Evolutionary conservation across 2,888 invertebrate genomes (phyloP).

Genomic region (Cantharis lateralis): DNA sequence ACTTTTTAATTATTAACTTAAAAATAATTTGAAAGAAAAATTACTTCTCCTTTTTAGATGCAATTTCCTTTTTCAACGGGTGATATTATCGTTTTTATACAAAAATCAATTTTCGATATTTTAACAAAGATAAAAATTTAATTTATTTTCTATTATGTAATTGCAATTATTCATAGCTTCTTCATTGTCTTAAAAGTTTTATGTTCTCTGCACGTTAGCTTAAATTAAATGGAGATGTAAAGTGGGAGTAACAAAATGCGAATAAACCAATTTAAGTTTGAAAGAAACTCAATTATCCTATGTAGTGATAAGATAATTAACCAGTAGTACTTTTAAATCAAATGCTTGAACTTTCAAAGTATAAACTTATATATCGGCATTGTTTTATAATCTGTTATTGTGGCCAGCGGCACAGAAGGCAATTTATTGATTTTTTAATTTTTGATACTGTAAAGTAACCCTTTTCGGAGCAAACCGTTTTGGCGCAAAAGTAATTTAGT

Average conservation of each 20-base stretch:
- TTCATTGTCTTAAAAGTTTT: conserved; percentile 15
- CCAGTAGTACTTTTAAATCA: conserved; percentile 40
- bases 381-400: neutral
- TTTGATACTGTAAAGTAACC: too few relatives aligned
- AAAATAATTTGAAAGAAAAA: conserved; percentile 11
- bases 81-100: neutral
- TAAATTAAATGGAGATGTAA: conserved; percentile 31
- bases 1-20: conserved; percentile 34
- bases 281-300: conserved; percentile 53
- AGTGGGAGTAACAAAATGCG: conserved; percentile 49
- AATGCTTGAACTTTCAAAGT: conserved; percentile 20
- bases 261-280: conserved; percentile 54
- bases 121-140: neutral
- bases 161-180: conserved; percentile 11
- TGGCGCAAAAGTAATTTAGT: too few relatives aligned
- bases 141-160: conserved; percentile 6
- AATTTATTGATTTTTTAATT: neutral
- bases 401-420: neutral
- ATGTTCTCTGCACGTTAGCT: conserved; percentile 22
- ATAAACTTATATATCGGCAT: conserved; percentile 9
- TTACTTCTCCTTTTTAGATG: neutral
- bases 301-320: conserved; percentile 52
- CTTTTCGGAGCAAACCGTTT: too few relatives aligned
- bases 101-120: neutral
- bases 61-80: neutral